Percentiles rank a stretch among this genome's conserved stretches.
Evolutionary conservation across 2,888 invertebrate species (phyloP).

Genomic region (Apocheima hispidaria): DNA sequence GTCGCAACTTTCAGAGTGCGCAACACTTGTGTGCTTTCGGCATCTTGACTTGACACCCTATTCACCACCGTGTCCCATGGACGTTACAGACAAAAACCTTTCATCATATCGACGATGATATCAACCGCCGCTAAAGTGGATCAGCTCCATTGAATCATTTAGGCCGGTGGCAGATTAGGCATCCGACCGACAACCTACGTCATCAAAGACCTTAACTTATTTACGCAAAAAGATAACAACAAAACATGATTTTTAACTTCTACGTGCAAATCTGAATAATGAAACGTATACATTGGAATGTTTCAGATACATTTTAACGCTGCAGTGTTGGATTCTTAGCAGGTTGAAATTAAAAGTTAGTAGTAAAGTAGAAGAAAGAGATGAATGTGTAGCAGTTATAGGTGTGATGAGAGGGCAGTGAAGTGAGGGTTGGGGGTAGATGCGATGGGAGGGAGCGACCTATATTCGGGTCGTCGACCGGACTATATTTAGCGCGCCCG

Average conservation of each 20-base stretch:
- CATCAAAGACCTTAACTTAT: constrained; percentile 37
- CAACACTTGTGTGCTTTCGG: constrained; percentile 28
- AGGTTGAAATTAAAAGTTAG: constrained; percentile 36
- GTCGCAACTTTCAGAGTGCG: constrained; percentile 51
- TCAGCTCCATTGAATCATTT: constrained; percentile 30
- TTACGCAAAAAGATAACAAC: constrained; percentile 33
- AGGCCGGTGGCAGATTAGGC: constrained; percentile 29
- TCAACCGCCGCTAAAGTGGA: constrained; percentile 18
- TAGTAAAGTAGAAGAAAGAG: constrained; percentile 37
- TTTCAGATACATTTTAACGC: constrained; percentile 1
- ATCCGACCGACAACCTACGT: constrained; percentile 30
- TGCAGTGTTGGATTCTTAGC: constrained; percentile 11
- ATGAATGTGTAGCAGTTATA: constrained; percentile 45
- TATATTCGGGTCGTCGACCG: constrained; percentile 77
- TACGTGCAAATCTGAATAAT: constrained; percentile 14
- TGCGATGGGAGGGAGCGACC: constrained; percentile 67
- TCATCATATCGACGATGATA: constrained; percentile 9
- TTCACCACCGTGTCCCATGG: background rate
- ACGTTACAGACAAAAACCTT: background rate
- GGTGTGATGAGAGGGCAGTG: constrained; percentile 45
- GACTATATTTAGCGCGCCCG: constrained; percentile 74
- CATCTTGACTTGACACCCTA: constrained; percentile 8
- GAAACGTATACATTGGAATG: constrained; percentile 15
- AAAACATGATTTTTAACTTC: constrained; percentile 16
- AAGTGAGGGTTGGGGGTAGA: constrained; percentile 38